These are phyloP conservation scores for Petrocephalus microphthalmus DNA, from an alignment of 2,113 vertebrate species.

Conservation along the genomic window DNA sequence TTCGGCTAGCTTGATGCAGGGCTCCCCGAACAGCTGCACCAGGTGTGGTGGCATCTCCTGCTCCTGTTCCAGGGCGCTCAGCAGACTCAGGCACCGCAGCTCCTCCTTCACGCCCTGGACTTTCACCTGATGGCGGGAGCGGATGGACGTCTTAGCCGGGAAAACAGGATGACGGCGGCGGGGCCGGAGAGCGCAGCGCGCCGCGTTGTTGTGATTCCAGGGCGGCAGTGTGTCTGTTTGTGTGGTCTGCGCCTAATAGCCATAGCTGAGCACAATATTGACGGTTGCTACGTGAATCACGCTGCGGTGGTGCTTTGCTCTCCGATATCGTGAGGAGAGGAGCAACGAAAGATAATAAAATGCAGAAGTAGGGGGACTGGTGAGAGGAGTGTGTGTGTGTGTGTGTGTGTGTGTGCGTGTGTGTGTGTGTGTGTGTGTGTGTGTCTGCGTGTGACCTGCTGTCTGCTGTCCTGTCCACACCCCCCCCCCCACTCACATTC, in stretches of 20 bases:
- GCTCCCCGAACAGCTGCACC: slow-evolving; percentile 49
- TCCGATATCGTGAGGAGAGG: not conserved
- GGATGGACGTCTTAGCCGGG: not conserved
- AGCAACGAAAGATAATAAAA: not conserved
- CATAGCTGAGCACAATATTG: not conserved
- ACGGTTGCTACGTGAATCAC: not conserved
- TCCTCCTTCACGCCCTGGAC: slow-evolving; percentile 47
- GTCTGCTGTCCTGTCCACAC: not conserved
- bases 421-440: not conserved
- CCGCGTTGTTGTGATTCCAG: not conserved
- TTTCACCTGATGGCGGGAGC: slow-evolving; percentile 37
- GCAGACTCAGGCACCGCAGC: slow-evolving; percentile 51
- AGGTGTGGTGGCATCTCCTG: slow-evolving; percentile 42
- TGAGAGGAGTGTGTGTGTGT: not conserved
- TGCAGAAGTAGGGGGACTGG: not conserved
- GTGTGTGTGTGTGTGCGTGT: not conserved
- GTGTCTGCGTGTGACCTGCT: not conserved
- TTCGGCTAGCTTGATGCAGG: slow-evolving; percentile 57
- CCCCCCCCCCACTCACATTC: not conserved
- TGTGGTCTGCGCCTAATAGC: not conserved
- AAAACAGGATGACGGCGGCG: not conserved
- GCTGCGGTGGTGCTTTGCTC: not conserved
- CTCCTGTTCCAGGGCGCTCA: slow-evolving; percentile 49
- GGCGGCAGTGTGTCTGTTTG: not conserved
- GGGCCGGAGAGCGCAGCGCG: too few relatives aligned